Percentiles rank a stretch among this genome's conserved stretches.
phyloP scores from a whole-genome alignment of 2,888 invertebrate genomes.

The Yponomeuta cagnagella region DNA sequence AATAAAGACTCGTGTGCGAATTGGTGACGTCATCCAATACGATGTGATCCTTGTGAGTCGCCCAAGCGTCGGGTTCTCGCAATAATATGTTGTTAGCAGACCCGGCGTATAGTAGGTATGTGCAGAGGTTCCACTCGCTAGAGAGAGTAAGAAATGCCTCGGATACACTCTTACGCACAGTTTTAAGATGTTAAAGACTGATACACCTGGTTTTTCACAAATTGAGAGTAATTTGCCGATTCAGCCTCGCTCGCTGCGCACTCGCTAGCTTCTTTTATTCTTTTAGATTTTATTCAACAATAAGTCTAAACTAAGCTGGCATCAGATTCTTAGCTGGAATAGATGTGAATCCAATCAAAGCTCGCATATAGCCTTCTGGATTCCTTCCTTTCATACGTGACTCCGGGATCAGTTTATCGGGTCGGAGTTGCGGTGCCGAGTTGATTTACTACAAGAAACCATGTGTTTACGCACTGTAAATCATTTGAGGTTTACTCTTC shows the following conservation, averaged over 20 bases:
- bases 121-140: too few species aligned
- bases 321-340: neutral
- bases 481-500: neutral
- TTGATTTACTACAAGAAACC: neutral
- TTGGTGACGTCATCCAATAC: neutral
- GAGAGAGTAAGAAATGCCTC: too few species aligned
- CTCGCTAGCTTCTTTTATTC: too few species aligned
- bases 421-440: neutral
- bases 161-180: too few species aligned
- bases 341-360: neutral
- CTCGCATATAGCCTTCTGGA: neutral
- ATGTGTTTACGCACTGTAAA: neutral
- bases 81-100: too few species aligned
- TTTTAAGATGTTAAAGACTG: too few species aligned
- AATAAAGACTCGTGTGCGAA: neutral
- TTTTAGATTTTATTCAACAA: too few species aligned
- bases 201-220: too few species aligned
- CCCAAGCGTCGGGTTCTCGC: neutral
- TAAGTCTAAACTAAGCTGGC: too few species aligned
- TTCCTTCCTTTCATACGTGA: neutral
- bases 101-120: too few species aligned
- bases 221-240: too few species aligned
- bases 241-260: too few species aligned
- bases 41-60: neutral
- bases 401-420: neutral